Base-by-base conservation (phyloP, 2,888 invertebrate genomes). In the Neoascia interrupta region DNA sequence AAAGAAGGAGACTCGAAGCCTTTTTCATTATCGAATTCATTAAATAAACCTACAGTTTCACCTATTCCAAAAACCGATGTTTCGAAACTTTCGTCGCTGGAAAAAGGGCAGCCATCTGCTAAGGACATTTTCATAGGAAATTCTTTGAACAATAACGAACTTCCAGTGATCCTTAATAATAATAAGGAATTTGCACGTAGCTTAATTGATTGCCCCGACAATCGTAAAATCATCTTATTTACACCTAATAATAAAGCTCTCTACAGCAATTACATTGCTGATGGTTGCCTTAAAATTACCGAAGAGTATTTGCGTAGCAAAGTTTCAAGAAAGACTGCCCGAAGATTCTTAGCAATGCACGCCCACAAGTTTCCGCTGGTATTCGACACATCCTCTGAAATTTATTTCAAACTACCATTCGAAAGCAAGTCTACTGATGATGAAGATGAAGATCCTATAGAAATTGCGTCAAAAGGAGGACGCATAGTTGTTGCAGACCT, bases 331-430 rank as follows among this genome's bases (percentile, higher is more conserved):
- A 82, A 83, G 1, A 58, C 51, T 0, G 84, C 88, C 0, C 73
- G 73, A 0, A 84, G 84, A 34, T 87, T 85, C 28, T 39, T 86
- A 0, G 86, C 84, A 43, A 84, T 84, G 34, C 83, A 87, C 54
- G 51, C 83, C 2, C 84, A 84, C 15, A 81, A 81, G 15, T 76
- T 70, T 19, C 75, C 75, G 5, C 83, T 82, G 18, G 83, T 83
- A 53, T 88, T 87, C 28, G 82, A 85, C n/a, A 53, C 75, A n/a
- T 82, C 81, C 15, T 83, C 84, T 5, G 82, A 82, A 0, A 79
- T 87, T 2, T 88, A 87, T 43, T 87, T 83, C 63, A 83, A 82
- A 34, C 84, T 87, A 4, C 83, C 86, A 1, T n/a, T 39, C 1
- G 37, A 61, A 6, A 73, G 60, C 5, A 53, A 19, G 10, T 47